Percentiles rank a stretch among this genome's conserved stretches.
Evolutionary conservation across 2,797 vertebrate species (phyloP).

Genomic region (Pipistrellus nathusii): DNA sequence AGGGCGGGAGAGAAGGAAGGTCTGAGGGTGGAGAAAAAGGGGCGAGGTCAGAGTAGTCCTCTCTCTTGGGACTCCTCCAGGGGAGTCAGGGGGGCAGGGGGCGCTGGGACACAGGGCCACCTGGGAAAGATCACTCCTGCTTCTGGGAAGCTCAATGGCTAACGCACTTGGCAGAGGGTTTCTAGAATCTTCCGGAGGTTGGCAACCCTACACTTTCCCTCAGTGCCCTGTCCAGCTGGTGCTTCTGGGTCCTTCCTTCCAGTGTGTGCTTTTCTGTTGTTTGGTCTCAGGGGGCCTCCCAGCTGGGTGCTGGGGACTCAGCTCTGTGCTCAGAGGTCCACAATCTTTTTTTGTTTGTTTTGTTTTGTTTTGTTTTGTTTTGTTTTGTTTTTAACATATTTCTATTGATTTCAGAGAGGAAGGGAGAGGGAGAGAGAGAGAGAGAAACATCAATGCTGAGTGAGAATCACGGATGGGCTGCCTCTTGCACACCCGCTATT

Average conservation of each 20-base stretch:
- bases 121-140: neutral
- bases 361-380: too few relatives aligned
- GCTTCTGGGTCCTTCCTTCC: neutral
- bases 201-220: neutral
- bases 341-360: too few relatives aligned
- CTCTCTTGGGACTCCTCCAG: neutral
- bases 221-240: neutral
- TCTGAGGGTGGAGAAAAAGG: neutral
- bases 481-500: too few relatives aligned
- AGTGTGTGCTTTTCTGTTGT: neutral
- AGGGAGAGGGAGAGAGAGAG: too few relatives aligned
- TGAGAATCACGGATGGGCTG: too few relatives aligned
- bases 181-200: slow-evolving; percentile 53
- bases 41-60: neutral
- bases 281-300: neutral
- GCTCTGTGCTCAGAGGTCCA: neutral
- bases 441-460: too few relatives aligned
- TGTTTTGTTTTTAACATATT: too few relatives aligned
- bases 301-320: neutral
- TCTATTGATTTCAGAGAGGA: too few relatives aligned
- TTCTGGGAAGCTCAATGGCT: slow-evolving; percentile 5
- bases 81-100: neutral
- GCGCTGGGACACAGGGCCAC: neutral
- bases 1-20: neutral
- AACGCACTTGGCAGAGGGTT: neutral